These are phyloP conservation scores for Clamator glandarius DNA, from an alignment of 2,797 vertebrate genomes.

Conservation along the genomic window DNA sequence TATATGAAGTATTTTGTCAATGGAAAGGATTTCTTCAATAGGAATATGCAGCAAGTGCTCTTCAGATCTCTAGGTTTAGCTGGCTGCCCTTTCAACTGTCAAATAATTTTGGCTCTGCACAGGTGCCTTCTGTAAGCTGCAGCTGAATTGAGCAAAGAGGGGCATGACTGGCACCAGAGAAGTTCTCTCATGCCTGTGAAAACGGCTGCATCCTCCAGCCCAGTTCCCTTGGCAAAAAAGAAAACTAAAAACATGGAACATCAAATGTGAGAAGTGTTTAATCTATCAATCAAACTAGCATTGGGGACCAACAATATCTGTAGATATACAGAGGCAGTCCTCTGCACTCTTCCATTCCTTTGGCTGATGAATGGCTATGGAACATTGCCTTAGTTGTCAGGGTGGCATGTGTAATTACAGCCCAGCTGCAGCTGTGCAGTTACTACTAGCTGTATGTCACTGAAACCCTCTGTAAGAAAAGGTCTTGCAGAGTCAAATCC, in stretches of 20 bases:
- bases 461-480: background rate
- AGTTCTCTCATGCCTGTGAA: background rate
- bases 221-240: background rate
- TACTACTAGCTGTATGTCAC: fast-evolving
- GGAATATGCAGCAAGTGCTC: background rate
- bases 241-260: background rate
- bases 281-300: background rate
- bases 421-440: too few species aligned
- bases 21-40: background rate
- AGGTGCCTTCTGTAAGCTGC: background rate
- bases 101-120: background rate
- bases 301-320: background rate
- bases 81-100: background rate
- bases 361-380: background rate
- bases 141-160: background rate
- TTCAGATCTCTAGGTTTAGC: background rate
- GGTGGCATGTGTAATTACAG: background rate
- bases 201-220: background rate
- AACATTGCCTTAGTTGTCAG: background rate
- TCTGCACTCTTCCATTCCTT: background rate
- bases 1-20: background rate
- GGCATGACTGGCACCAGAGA: background rate
- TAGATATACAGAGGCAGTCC: background rate
- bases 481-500: background rate
- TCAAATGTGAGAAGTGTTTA: background rate